Base-by-base conservation (phyloP, 2,888 invertebrate species). In the Chrysotoxum bicinctum region DNA sequence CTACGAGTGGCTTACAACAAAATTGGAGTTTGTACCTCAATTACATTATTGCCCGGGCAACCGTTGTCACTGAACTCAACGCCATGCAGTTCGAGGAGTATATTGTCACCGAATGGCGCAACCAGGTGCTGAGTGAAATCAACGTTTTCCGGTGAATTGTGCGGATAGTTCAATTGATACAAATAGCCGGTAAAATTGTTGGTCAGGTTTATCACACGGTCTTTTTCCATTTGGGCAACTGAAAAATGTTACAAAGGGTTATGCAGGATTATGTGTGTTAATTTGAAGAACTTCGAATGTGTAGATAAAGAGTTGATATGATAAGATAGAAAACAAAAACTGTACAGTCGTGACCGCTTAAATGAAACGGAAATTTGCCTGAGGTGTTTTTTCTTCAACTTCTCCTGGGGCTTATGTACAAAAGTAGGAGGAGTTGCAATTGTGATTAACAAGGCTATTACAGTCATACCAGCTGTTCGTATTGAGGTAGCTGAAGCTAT, bases 121-220 rank as follows among this genome's bases (percentile, higher is more conserved):
- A 94, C 90, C 52, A 95, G 92, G 87, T 93, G 93, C 85, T 94
- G 93, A 9, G 93, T 91, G 87, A 93, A 94, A 89, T 94, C 93
- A 40, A 94, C 91, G 83, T 93, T 91, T 14, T 91, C 89, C 6
- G 94, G 93, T 48, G 94, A 92, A 77, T 91, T 89, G 69, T 93
- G 92, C 0, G 95, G 95, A 90, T 93, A 94, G 90, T 95, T 95
- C 54, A 94, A 90, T 89, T 94, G 94, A 58, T 93, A 90, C 23
- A 95, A 89, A 16, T 90, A 88, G 5, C 94, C 94, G 16, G 90
- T 90, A 12, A 92, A 91, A 64, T 91, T 91, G 87, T 92, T 93
- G 45, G 89, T 89, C 69, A 94, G 89, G 62, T 91, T 89, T 58
- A 94, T 91, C 35, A 93, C 89, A 56, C 92, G 91, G 80, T 93